Percentiles rank a stretch among this genome's conserved stretches.
phyloP scores from a whole-genome alignment of 2,797 vertebrate species.

The Propithecus deckenii region DNA sequence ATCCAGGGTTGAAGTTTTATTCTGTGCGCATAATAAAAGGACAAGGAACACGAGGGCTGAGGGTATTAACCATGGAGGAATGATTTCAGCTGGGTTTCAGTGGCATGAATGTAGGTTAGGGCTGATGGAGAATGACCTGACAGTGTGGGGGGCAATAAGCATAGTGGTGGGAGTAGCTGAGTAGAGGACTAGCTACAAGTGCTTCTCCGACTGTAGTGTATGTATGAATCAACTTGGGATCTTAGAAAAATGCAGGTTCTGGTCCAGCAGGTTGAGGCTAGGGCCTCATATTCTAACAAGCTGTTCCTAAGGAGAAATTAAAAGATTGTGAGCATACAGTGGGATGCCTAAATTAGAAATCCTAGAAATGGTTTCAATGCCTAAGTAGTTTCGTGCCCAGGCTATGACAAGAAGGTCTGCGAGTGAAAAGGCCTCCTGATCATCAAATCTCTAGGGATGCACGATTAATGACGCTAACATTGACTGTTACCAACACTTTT shows the following conservation, averaged over 20 bases:
- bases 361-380: background rate
- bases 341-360: background rate
- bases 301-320: background rate
- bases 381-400: too few species aligned
- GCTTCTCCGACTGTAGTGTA: background rate
- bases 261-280: too few species aligned
- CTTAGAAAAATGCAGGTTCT: background rate
- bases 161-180: background rate
- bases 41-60: background rate
- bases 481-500: background rate
- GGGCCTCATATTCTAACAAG: background rate
- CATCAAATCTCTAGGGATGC: background rate
- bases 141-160: background rate
- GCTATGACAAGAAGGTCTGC: background rate
- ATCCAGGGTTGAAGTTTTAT: background rate
- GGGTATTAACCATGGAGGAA: background rate
- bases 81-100: background rate
- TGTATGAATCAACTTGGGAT: background rate
- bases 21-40: background rate
- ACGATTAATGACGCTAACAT: rapidly evolving
- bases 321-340: background rate
- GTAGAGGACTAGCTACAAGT: background rate
- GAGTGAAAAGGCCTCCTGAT: background rate
- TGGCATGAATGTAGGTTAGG: background rate
- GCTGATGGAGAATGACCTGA: background rate